Base-by-base conservation (phyloP, 1,140 invertebrate genomes). In the Tetramorium parvispinum region DNA sequence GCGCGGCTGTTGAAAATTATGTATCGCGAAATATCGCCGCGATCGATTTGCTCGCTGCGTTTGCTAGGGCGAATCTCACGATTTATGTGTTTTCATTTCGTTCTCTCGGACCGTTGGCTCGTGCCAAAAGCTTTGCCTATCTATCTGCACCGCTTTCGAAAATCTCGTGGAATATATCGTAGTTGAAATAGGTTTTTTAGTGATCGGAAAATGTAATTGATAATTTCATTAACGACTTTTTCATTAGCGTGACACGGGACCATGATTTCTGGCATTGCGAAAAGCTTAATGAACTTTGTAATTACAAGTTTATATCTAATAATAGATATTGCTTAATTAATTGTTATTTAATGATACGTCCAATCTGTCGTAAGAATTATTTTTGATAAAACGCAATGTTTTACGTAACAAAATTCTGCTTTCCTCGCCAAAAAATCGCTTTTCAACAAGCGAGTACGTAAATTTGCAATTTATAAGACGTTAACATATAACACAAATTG, bases 61-160 rank as follows among this genome's bases (percentile, higher is more conserved):
- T 32, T 32, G 32, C 32, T 32, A 32, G 27, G 1, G 61, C 16
- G 32, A 65, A 65, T 65, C 37, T 65, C 32, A 65, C 5, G 59
- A 61, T 61, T 61, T 61, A 37, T 65, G 61, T 37, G 63, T 65
- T 65, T 65, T 40, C 18, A 40, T 65, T 65, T 40, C 18, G 37
- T 21, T 10, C 37, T 40, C 21, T 40, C 18, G 18, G 32, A n/a
- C 37, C 18, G 8, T 65, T 27, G 57, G 27, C 16, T 32, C 27
- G 11, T 11, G 6, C 16, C 13, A 32, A 32, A 21, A 40, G n/a
- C 18, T 21, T 40, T 11, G 37, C 40, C 32, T 4, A 32, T 32
- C 32, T 32, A 32, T 32, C 32, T 32, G 32, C 32, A 32, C 32
- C 32, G 0, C 32, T 32, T 32, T 27, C 27, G 59, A 32, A 61